A percentile compares a stretch with the other conserved stretches of the same genome.
Conservation (phyloP, 35 echinoderm and acorn worm genomes). For the Amphiura filiformis region DNA sequence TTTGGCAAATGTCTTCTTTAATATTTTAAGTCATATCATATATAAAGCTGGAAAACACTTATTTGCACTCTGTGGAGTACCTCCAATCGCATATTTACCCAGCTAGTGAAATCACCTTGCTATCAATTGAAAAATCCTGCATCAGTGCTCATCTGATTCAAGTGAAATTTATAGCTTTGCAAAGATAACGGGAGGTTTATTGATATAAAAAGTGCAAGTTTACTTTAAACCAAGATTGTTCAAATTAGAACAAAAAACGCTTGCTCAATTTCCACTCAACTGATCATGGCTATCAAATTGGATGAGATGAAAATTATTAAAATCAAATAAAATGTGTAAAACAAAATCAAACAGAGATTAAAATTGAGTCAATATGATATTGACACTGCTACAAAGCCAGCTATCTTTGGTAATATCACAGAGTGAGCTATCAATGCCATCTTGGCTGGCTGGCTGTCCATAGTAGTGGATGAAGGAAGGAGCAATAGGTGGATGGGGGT, state of each 20-base stretch:
- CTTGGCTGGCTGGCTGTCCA: too few species aligned
- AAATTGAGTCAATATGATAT: not conserved
- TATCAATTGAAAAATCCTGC: not conserved
- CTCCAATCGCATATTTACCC: not conserved
- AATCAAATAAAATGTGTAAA: not conserved
- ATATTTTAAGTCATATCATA: conserved; percentile 8
- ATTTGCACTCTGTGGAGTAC: not conserved
- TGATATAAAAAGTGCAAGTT: conserved; percentile 2
- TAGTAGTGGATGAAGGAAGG: too few species aligned
- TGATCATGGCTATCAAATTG: not conserved
- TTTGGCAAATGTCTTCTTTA: not conserved
- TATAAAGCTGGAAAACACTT: not conserved
- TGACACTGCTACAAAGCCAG: not conserved
- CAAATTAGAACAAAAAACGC: not conserved
- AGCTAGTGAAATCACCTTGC: not conserved
- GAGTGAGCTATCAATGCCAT: too few species aligned
- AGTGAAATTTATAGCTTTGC: not conserved
- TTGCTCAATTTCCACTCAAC: not conserved
- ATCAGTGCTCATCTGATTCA: not conserved
- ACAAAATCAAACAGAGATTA: not conserved
- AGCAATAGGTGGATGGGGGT: too few species aligned
- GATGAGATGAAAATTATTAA: not conserved
- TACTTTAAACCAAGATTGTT: not conserved
- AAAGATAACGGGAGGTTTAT: not conserved
- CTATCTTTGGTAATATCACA: too few species aligned